Conservation (phyloP, 2,888 invertebrate species). For the Epinotia bilunana region DNA sequence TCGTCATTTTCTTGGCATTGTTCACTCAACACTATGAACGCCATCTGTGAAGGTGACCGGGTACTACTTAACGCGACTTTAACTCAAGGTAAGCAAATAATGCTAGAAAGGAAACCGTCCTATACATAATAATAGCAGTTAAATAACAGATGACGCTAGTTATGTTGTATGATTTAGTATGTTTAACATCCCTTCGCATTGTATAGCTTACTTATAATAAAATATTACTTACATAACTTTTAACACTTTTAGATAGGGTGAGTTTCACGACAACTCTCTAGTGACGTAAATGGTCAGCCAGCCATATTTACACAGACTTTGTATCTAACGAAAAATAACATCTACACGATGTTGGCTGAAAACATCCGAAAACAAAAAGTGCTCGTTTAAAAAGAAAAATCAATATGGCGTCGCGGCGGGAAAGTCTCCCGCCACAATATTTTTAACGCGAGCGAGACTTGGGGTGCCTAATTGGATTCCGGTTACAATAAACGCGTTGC, state of each 20-base stretch:
- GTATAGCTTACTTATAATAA: too few species aligned
- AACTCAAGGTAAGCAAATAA: conserved; percentile 4
- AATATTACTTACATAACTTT: too few species aligned
- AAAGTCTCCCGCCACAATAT: conserved; percentile 58
- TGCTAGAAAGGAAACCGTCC: conserved; percentile 17
- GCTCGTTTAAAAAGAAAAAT: conserved; percentile 32
- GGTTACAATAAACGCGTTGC: conserved; percentile 67
- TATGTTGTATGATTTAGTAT: too few species aligned
- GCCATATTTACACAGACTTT: too few species aligned
- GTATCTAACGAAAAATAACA: neutral
- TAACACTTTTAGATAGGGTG: too few species aligned
- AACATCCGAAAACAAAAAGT: conserved; percentile 30
- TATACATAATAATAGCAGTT: neutral
- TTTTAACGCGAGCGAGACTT: conserved; percentile 53
- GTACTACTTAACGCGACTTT: conserved; percentile 6
- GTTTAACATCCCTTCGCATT: too few species aligned
- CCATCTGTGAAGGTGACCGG: conserved; percentile 35
- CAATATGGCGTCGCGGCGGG: conserved; percentile 48
- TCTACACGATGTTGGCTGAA: conserved; percentile 11
- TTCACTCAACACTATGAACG: conserved; percentile 33
- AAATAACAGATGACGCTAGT: conserved; percentile 34
- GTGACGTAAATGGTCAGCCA: too few species aligned
- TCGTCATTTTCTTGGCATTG: too few species aligned
- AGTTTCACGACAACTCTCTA: too few species aligned
- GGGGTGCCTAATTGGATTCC: conserved; percentile 70